A percentile compares a stretch with the other conserved stretches of the same genome.
These are phyloP conservation scores for Trypoxylus dichotomus DNA, from an alignment of 1,140 invertebrate genomes.

Conservation along the genomic window DNA sequence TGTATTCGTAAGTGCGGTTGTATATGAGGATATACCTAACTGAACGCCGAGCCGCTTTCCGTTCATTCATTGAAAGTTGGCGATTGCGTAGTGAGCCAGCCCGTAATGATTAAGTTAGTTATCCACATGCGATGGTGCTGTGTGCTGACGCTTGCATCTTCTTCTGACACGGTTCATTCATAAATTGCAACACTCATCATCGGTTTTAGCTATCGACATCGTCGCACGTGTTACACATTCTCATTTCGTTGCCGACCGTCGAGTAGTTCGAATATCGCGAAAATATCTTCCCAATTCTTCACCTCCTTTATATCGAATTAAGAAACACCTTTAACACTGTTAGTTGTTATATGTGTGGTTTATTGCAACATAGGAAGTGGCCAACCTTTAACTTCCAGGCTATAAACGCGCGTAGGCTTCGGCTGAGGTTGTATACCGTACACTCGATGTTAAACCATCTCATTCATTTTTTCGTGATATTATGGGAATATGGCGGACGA, in stretches of 20 bases:
- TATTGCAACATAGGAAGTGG: constrained; percentile 37
- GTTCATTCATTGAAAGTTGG: constrained; percentile 34
- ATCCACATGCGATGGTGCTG: constrained; percentile 36
- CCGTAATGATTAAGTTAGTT: constrained; percentile 36
- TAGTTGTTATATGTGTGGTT: constrained; percentile 26
- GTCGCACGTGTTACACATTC: constrained; percentile 31
- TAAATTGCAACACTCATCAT: constrained; percentile 32
- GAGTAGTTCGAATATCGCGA: constrained; percentile 20
- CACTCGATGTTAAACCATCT: constrained; percentile 41
- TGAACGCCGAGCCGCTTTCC: constrained; percentile 32
- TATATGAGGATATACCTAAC: not conserved
- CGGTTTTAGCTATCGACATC: constrained; percentile 28
- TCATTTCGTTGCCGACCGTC: not conserved
- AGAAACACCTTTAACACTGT: not conserved
- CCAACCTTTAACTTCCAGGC: constrained; percentile 32
- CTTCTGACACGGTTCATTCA: constrained; percentile 33
- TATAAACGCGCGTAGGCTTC: constrained; percentile 27
- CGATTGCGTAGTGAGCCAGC: constrained; percentile 37
- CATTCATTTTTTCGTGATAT: constrained; percentile 46
- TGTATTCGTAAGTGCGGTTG: too few species aligned
- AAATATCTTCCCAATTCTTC: not conserved
- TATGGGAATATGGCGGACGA: constrained; percentile 79
- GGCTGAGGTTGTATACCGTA: constrained; percentile 29
- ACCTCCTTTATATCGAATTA: not conserved
- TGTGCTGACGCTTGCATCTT: constrained; percentile 28